phyloP scores from a whole-genome alignment of 2,888 invertebrate species.

The Actias luna region DNA sequence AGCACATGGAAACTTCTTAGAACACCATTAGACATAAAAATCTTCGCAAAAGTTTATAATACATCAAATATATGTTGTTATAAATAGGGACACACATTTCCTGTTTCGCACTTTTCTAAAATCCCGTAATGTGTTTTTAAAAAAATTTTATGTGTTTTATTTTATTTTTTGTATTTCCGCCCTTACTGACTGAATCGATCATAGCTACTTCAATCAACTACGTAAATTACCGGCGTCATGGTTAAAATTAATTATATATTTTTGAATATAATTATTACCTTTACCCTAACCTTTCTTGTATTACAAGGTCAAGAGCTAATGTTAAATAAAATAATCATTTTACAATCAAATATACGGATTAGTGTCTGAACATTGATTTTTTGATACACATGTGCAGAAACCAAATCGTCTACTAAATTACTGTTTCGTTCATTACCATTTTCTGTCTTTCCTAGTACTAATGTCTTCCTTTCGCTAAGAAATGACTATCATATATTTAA shows the following conservation, averaged over 20 bases:
- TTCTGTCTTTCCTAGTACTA: no score
- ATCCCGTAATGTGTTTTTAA: constrained; percentile 50
- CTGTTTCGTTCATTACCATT: no score
- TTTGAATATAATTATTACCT: background rate
- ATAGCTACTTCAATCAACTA: background rate
- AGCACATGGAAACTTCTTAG: constrained; percentile 56
- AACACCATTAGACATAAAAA: constrained; percentile 65
- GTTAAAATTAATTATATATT: background rate
- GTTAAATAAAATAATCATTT: no score
- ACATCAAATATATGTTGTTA: constrained; percentile 49
- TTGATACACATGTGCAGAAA: no score
- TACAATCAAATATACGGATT: no score
- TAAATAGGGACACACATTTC: constrained; percentile 66
- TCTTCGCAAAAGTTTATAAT: constrained; percentile 60
- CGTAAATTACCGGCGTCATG: background rate
- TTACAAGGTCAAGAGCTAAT: background rate
- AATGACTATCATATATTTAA: no score
- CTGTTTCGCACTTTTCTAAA: constrained; percentile 61
- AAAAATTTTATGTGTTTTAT: background rate
- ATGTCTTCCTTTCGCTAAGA: no score
- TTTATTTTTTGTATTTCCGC: background rate
- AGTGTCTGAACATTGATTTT: no score
- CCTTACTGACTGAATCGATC: no score
- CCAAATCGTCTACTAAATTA: no score
- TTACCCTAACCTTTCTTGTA: background rate